A percentile compares a stretch with the other conserved stretches of the same genome.
Evolutionary conservation across 2,113 vertebrate species (phyloP).

Genomic region (Melierax canorus): DNA sequence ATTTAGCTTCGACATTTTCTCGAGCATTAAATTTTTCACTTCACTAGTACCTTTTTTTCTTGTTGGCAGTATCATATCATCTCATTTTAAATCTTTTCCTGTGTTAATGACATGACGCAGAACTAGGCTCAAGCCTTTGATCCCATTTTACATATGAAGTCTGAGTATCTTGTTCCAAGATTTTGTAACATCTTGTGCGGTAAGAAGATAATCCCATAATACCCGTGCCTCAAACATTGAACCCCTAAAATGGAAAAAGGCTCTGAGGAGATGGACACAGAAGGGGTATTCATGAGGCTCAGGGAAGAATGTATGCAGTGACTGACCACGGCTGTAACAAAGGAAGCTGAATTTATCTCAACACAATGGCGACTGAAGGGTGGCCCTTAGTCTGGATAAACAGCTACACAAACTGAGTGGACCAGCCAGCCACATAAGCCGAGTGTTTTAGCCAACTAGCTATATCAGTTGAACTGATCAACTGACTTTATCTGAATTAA

Average conservation of each 20-base stretch:
- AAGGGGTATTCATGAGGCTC: background rate
- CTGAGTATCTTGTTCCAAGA: background rate
- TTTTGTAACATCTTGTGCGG: background rate
- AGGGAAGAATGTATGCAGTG: background rate
- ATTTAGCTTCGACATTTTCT: background rate
- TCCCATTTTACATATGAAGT: background rate
- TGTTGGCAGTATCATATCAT: background rate
- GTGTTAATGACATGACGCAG: background rate
- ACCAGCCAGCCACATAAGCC: no score
- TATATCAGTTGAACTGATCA: background rate
- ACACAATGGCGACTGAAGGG: background rate
- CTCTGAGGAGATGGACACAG: background rate
- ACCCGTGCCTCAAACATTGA: background rate
- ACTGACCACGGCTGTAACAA: fast-evolving
- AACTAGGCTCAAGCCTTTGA: background rate
- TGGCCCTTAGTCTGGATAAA: background rate
- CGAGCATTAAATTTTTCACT: background rate
- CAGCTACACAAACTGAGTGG: no score
- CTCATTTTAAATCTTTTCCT: background rate
- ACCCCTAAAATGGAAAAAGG: background rate
- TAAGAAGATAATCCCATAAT: background rate
- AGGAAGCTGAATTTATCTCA: background rate
- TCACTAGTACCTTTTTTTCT: background rate
- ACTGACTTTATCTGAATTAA: background rate
- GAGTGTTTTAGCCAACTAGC: background rate